Percentiles rank a stretch among this genome's conserved stretches.
Conservation (phyloP, 2,888 invertebrate species). For the Theristus sp. region DNA sequence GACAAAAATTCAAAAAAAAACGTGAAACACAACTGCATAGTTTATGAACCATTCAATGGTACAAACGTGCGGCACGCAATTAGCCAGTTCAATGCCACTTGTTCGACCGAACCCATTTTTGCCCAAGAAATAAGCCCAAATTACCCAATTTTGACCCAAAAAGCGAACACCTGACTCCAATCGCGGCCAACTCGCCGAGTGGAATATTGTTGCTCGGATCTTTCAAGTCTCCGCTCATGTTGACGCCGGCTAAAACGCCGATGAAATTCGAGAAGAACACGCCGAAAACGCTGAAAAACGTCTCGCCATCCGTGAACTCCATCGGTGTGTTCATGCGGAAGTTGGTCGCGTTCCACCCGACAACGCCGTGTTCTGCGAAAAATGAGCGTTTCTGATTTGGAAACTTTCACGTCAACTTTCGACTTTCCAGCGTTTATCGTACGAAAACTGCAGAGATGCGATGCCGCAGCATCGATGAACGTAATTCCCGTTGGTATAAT, state of each 20-base stretch:
- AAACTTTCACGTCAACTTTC: too few species aligned
- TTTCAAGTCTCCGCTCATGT: constrained; percentile 88
- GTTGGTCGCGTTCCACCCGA: constrained; percentile 63
- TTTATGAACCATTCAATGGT: too few species aligned
- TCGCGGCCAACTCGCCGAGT: constrained; percentile 74
- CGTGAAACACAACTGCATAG: too few species aligned
- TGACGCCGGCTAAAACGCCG: constrained; percentile 86
- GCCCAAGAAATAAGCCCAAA: background rate
- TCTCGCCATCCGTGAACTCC: constrained; percentile 50
- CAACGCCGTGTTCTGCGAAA: constrained; percentile 53
- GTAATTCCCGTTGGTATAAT: too few species aligned
- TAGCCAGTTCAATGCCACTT: too few species aligned
- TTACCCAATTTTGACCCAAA: background rate
- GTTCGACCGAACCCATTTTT: too few species aligned
- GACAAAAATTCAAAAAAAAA: too few species aligned
- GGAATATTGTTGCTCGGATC: constrained; percentile 82
- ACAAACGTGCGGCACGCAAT: too few species aligned
- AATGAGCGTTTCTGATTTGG: too few species aligned
- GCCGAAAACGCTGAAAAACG: constrained; percentile 88
- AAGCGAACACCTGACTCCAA: constrained; percentile 78
- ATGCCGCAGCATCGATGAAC: too few species aligned
- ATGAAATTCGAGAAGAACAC: constrained; percentile 94
- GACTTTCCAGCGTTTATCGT: too few species aligned
- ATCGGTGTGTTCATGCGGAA: constrained; percentile 46
- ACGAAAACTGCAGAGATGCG: too few species aligned